Evolutionary conservation across 2,888 invertebrate genomes (phyloP).

Genomic region (Xylophagus ater): DNA sequence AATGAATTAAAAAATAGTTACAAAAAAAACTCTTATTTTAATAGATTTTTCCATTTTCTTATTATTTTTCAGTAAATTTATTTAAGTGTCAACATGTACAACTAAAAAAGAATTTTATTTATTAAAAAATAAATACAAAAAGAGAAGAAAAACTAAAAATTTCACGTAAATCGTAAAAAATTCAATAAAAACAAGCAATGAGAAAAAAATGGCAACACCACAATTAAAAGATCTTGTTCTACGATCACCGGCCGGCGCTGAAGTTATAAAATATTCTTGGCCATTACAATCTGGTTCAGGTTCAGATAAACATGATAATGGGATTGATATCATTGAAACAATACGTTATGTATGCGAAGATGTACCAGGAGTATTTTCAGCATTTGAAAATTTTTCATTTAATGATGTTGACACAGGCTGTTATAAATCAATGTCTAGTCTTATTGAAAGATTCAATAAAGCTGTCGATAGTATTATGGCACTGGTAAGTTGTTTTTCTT

Average conservation of each 20-base stretch:
- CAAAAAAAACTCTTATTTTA: not conserved
- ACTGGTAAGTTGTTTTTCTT: conserved; percentile 71
- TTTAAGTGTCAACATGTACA: not conserved
- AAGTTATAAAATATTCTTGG: conserved; percentile 93
- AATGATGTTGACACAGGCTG: conserved; percentile 84
- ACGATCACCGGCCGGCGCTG: conserved; percentile 95
- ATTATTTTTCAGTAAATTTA: not conserved
- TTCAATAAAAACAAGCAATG: not conserved
- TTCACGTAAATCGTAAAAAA: not conserved
- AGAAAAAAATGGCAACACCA: conserved; percentile 34
- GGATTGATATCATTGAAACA: conserved; percentile 39
- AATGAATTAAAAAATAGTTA: too few relatives aligned
- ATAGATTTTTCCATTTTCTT: not conserved
- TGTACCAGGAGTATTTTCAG: conserved; percentile 86
- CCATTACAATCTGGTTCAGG: conserved; percentile 72
- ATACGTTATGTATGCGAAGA: conserved; percentile 89
- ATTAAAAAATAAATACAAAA: not conserved
- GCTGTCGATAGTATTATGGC: conserved; percentile 87
- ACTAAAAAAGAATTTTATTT: not conserved
- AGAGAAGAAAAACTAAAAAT: not conserved
- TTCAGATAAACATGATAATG: conserved; percentile 39
- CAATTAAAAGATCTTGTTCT: conserved; percentile 79
- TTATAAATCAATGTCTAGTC: conserved; percentile 84
- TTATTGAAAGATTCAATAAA: conserved; percentile 90
- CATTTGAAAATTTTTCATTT: conserved; percentile 63